Percentiles rank a stretch among this genome's conserved stretches.
Conservation (phyloP, 2,113 vertebrate species). For the Eonycteris spelaea region DNA sequence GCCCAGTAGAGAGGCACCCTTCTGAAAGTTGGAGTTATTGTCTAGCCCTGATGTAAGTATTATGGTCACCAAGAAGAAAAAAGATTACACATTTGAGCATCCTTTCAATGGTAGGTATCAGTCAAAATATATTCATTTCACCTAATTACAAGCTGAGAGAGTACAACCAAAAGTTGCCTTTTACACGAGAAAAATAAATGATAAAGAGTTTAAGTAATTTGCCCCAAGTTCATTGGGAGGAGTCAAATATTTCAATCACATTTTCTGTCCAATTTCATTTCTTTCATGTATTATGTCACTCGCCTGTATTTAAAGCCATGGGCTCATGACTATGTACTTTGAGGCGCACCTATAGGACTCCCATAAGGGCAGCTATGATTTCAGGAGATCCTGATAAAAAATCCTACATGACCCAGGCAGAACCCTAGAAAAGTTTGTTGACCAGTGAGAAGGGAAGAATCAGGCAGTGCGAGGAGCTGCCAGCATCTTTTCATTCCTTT, state of each 20-base stretch:
- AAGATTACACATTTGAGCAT: neutral
- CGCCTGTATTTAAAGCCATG: neutral
- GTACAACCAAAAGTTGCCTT: neutral
- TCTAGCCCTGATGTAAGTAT: neutral
- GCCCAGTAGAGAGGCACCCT: neutral
- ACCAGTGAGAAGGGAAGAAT: too few species aligned
- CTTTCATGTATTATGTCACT: neutral
- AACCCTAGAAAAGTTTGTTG: neutral
- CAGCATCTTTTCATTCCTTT: neutral
- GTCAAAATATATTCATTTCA: neutral
- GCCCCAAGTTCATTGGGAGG: neutral
- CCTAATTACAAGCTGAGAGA: neutral
- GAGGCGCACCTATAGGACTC: neutral
- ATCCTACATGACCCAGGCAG: neutral
- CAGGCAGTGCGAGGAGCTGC: accelerated
- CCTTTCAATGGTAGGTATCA: neutral
- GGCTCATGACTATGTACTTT: neutral
- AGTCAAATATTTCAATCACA: neutral
- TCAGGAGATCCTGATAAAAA: neutral
- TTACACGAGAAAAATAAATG: neutral
- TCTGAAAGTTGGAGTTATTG: neutral
- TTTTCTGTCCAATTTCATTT: neutral
- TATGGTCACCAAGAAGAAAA: neutral
- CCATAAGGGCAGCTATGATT: neutral
- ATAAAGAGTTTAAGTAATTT: neutral